Evolutionary conservation across 1,140 invertebrate species (phyloP), one percentile per base, ranked within the genome.

Genomic region (Drosophila bocqueti): DNA sequence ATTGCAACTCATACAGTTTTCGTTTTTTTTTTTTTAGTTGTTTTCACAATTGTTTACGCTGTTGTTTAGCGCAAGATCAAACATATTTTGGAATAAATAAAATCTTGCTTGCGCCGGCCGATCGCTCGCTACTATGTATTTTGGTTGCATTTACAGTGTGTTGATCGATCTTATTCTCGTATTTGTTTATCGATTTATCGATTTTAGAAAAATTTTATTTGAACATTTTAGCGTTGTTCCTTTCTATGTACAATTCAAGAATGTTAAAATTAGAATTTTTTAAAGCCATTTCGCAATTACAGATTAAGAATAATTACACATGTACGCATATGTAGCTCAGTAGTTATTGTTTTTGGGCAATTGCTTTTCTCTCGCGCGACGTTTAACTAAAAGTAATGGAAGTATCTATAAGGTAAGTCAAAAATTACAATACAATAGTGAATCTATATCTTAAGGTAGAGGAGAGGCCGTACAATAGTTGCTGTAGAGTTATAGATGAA

Each of bases 211-310:
- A 73, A 72, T 52, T 67, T 71, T 78, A 69, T 79, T 83, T 69
- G 52, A 66, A 83, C 60, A 77, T 82, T 81, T 77, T 54, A 77
- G 65, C 75, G 42, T 65, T 77, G 54, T 65, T 89, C 72, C 74
- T 54, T 62, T 75, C 47, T 87, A 89, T 87, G 31, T 87, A 87
- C 84, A 87, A 87, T 87, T 90, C 81, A 89, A 89, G 81, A 84
- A 87, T 81, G 54, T 89, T 81, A 77, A 83, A 83, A 69, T 77
- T 81, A 80, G 81, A 87, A 76, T 67, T 76, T 77, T 61, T 87
- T 87, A 87, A 87, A 87, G 83, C 83, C 81, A 84, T 84, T 75
- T 66, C 46, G 68, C 71, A 74, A 61, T 74, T 74, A 74, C 55
- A 74, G 40, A 61, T 74, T 73, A 74, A 73, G 66, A 79, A 71